phyloP scores from a whole-genome alignment of 2,113 vertebrate genomes.

The Atlantisia rogersi region DNA sequence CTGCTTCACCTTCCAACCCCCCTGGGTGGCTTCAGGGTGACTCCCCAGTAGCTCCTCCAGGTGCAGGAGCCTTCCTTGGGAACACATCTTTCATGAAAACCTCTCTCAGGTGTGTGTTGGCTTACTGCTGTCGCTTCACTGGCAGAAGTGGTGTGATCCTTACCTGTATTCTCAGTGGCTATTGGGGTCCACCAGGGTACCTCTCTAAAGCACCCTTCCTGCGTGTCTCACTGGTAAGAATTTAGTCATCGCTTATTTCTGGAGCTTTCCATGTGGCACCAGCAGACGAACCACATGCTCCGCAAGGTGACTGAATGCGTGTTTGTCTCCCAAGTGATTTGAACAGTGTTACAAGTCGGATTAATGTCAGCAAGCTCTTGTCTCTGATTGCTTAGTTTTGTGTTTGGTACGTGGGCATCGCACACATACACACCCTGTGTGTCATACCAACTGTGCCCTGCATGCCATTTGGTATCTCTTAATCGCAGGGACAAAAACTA shows the following conservation, averaged over 20 bases:
- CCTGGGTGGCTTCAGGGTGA: background rate
- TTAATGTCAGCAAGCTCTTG: conserved; percentile 64
- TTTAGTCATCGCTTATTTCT: conserved; percentile 34
- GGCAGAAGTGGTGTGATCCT: conserved; percentile 29
- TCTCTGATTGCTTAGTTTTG: conserved; percentile 53
- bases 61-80: background rate
- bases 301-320: conserved; percentile 64
- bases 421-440: background rate
- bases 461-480: background rate
- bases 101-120: background rate
- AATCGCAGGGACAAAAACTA: background rate
- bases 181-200: background rate
- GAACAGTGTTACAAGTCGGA: conserved; percentile 50
- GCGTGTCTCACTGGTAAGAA: conserved; percentile 23
- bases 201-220: background rate
- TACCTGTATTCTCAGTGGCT: background rate
- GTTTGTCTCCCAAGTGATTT: conserved; percentile 64
- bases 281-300: conserved; percentile 48
- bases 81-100: background rate
- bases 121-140: background rate
- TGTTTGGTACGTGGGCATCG: background rate
- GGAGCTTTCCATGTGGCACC: conserved; percentile 54
- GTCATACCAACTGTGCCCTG: background rate
- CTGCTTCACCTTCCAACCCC: background rate
- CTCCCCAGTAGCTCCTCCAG: background rate